These are phyloP conservation scores for Ceratitis capitata DNA, from an alignment of 1,140 invertebrate genomes.

Conservation along the genomic window DNA sequence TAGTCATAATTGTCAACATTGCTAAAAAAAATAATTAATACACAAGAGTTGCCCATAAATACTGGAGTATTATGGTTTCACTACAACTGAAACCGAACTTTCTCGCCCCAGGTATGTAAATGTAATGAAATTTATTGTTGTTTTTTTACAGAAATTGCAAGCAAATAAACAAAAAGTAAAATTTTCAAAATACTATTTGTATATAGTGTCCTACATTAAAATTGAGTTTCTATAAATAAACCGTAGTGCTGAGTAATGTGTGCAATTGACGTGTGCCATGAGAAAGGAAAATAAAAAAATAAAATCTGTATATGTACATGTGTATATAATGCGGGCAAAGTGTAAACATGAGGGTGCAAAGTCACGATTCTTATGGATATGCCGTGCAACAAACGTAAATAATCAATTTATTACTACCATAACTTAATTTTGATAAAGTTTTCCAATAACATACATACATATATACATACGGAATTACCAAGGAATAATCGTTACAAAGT, in stretches of 20 bases:
- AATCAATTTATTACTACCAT: neutral
- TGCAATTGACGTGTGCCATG: neutral
- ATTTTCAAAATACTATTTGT: neutral
- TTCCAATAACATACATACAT: neutral
- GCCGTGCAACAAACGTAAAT: too few species aligned
- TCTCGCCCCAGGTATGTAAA: constrained; percentile 20
- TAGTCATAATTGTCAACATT: neutral
- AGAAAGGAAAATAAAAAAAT: neutral
- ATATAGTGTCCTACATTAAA: neutral
- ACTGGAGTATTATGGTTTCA: constrained; percentile 29
- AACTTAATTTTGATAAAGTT: neutral
- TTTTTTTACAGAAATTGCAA: neutral
- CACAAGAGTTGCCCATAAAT: neutral
- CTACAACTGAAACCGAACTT: constrained; percentile 26
- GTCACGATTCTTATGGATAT: neutral
- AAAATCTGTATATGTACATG: too few species aligned
- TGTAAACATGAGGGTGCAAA: neutral
- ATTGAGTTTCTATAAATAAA: neutral
- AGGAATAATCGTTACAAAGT: neutral
- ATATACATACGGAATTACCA: neutral
- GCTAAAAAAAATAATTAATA: neutral
- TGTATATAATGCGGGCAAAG: neutral
- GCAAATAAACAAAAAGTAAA: constrained; percentile 20
- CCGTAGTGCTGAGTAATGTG: neutral
- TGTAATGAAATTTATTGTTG: neutral